Evolutionary conservation across 2,888 invertebrate species (phyloP).

Genomic region (Doris montereyensis): DNA sequence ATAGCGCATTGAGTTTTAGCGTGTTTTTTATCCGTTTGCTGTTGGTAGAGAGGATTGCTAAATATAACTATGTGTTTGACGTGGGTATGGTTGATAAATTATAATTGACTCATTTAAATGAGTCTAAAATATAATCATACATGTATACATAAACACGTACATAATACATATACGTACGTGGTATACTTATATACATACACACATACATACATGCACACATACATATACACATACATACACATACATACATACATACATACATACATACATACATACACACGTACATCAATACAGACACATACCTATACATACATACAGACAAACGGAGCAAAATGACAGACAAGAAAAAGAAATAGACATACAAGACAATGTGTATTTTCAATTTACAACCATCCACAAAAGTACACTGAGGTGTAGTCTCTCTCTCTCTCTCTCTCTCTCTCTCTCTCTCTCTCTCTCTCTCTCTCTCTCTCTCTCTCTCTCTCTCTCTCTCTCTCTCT

Average conservation of each 20-base stretch:
- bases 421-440: too few relatives aligned
- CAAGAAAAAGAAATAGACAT: background rate
- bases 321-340: background rate
- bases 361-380: too few relatives aligned
- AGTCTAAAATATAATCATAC: background rate
- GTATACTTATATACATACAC: background rate
- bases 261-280: constrained; percentile 6
- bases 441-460: too few relatives aligned
- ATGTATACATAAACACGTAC: background rate
- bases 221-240: constrained; percentile 14
- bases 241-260: background rate
- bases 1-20: constrained; percentile 65
- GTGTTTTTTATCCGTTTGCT: too few relatives aligned
- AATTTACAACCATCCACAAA: too few relatives aligned
- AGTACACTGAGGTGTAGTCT: too few relatives aligned
- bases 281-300: background rate
- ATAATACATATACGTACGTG: background rate
- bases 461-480: too few relatives aligned
- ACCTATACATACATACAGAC: constrained; percentile 7
- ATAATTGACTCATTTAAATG: too few relatives aligned
- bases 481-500: too few relatives aligned
- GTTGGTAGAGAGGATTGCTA: too few relatives aligned
- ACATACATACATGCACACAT: background rate
- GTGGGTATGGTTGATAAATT: too few relatives aligned
- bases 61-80: too few relatives aligned